A percentile compares a stretch with the other conserved stretches of the same genome.
phyloP scores from a whole-genome alignment of 2,888 invertebrate species.

The Corythucha ciliata region DNA sequence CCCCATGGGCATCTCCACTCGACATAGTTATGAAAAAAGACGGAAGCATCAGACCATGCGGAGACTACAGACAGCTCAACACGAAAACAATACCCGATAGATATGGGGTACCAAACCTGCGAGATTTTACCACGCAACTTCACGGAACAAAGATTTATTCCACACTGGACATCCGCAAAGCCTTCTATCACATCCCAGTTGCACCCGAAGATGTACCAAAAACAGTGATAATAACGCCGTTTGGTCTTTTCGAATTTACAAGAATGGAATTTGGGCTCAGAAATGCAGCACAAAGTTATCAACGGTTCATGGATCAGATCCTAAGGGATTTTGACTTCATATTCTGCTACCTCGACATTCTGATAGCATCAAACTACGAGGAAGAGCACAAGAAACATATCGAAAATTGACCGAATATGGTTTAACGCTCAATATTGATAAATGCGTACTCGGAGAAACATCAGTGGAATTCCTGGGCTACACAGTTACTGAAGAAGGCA shows the following conservation, averaged over 20 bases:
- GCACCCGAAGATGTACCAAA: constrained; percentile 32
- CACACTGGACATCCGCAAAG: constrained; percentile 38
- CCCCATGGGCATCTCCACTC: no score
- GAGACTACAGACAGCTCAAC: constrained; percentile 36
- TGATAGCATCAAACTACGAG: constrained; percentile 28
- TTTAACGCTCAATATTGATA: constrained; percentile 33
- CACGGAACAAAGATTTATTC: constrained; percentile 36
- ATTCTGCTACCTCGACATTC: constrained; percentile 32
- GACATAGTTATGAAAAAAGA: no score
- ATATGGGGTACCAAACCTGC: constrained; percentile 37
- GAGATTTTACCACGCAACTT: constrained; percentile 35
- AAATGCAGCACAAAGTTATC: constrained; percentile 33
- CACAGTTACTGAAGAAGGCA: constrained; percentile 16
- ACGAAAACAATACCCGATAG: constrained; percentile 35
- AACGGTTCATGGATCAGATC: constrained; percentile 33
- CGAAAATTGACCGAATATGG: neutral
- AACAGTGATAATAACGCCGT: constrained; percentile 34
- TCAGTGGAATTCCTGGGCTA: constrained; percentile 21
- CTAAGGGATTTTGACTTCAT: constrained; percentile 30
- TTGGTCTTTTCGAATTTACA: constrained; percentile 21
- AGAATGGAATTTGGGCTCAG: constrained; percentile 31
- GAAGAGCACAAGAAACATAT: neutral
- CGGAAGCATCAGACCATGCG: constrained; percentile 38
- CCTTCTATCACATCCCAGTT: constrained; percentile 37
- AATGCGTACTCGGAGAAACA: constrained; percentile 27